A percentile compares a stretch with the other conserved stretches of the same genome.
Conservation (phyloP, 2,113 vertebrate genomes). For the Lepus europaeus region DNA sequence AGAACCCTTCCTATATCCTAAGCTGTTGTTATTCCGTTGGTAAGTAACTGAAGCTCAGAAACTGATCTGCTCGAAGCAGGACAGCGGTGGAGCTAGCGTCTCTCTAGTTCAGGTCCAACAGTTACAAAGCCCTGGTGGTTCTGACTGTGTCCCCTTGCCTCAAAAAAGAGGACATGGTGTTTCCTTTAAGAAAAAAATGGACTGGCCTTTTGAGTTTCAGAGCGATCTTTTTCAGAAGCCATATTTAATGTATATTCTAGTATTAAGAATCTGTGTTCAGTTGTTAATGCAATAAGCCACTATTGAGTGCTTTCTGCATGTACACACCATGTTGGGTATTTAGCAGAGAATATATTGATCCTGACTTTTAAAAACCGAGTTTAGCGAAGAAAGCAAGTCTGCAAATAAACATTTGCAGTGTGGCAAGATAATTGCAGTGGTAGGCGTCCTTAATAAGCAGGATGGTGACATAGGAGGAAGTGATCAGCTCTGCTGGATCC, state of each 20-base stretch:
- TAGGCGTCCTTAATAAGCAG: not conserved
- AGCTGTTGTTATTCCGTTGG: not conserved
- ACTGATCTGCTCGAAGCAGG: not conserved
- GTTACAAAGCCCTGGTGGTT: not conserved
- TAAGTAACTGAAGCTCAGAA: not conserved
- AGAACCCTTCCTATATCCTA: not conserved
- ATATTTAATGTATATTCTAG: not conserved
- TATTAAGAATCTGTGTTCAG: not conserved
- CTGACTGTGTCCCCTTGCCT: not conserved
- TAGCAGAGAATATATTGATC: not conserved
- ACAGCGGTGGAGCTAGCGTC: not conserved
- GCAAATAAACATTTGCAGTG: not conserved
- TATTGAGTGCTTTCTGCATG: not conserved
- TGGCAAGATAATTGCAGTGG: not conserved
- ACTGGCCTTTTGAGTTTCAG: constrained; percentile 11
- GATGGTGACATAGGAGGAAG: not conserved
- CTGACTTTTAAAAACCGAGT: not conserved
- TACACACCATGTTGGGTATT: not conserved
- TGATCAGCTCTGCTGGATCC: not conserved
- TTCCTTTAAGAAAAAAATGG: not conserved
- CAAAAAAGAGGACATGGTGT: not conserved
- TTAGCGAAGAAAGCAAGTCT: not conserved
- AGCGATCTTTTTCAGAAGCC: constrained; percentile 4
- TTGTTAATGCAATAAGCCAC: not conserved
- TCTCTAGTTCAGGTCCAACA: not conserved